phyloP scores from a whole-genome alignment of 2,888 invertebrate species.

The Agriopis leucophaearia region DNA sequence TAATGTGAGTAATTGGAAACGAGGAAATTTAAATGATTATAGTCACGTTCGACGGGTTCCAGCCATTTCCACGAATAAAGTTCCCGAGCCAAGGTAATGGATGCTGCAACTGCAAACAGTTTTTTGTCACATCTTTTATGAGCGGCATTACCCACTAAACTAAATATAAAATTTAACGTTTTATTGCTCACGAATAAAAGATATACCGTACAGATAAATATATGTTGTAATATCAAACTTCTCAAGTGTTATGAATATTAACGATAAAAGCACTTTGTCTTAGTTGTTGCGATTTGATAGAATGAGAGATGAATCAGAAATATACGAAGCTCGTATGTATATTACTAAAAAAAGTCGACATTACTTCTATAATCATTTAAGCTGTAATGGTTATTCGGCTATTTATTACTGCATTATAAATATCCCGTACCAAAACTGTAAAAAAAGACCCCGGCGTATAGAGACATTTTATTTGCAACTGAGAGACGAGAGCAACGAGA shows the following conservation, averaged over 20 bases:
- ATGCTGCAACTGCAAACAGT: constrained; percentile 26
- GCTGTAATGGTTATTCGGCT: no score
- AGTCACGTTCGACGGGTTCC: constrained; percentile 38
- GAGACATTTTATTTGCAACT: neutral
- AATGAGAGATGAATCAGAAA: constrained; percentile 10
- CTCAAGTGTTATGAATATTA: constrained; percentile 16
- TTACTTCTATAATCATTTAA: no score
- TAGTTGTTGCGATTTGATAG: constrained; percentile 10
- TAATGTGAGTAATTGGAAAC: constrained; percentile 38
- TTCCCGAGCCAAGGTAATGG: constrained; percentile 33
- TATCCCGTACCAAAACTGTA: no score
- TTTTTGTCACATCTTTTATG: constrained; percentile 34
- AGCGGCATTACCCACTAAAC: constrained; percentile 26
- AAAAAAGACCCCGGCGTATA: no score
- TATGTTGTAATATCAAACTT: constrained; percentile 20
- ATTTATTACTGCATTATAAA: no score
- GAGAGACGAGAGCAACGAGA: neutral
- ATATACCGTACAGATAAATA: constrained; percentile 20
- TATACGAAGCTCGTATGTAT: neutral
- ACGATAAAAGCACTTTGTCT: constrained; percentile 23
- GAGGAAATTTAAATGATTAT: constrained; percentile 38
- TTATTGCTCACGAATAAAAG: constrained; percentile 28
- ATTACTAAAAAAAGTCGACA: no score
- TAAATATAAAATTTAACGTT: constrained; percentile 31
- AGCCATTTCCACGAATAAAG: constrained; percentile 36